phyloP scores from a whole-genome alignment of 2,888 invertebrate species.

The Pandemis heparana region DNA sequence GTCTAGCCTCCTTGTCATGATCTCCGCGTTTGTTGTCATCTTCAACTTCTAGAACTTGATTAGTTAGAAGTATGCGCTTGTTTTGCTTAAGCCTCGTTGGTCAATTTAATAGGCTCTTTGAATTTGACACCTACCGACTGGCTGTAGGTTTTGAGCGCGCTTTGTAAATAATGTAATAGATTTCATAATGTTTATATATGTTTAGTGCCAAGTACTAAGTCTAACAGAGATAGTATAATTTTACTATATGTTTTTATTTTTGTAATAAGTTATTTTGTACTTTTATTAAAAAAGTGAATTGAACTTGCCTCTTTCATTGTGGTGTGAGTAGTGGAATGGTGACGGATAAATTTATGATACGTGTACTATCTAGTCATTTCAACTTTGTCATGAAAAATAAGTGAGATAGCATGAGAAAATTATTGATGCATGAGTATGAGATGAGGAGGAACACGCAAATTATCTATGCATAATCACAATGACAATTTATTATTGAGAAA shows the following conservation, averaged over 20 bases:
- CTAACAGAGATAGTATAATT: neutral
- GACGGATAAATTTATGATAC: neutral
- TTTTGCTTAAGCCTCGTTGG: neutral
- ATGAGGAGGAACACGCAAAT: neutral
- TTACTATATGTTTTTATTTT: neutral
- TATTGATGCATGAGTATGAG: neutral
- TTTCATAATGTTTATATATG: neutral
- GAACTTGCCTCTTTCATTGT: constrained; percentile 5
- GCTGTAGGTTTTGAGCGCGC: neutral
- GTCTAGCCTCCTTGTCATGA: constrained; percentile 60
- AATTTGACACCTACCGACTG: neutral
- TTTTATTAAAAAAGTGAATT: constrained; percentile 18
- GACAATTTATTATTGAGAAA: neutral
- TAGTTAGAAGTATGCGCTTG: neutral
- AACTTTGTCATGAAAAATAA: neutral
- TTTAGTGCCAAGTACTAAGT: neutral
- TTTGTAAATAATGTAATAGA: neutral
- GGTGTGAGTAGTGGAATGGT: neutral
- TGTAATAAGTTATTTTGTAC: constrained; percentile 14
- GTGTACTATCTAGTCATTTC: neutral
- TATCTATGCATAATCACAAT: neutral
- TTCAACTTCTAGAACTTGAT: constrained; percentile 43
- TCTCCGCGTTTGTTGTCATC: constrained; percentile 60
- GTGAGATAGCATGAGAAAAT: neutral
- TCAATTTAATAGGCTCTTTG: neutral